These are phyloP conservation scores for Epinephelus cyanopodus DNA, from an alignment of 2,113 vertebrate species.

Conservation along the genomic window DNA sequence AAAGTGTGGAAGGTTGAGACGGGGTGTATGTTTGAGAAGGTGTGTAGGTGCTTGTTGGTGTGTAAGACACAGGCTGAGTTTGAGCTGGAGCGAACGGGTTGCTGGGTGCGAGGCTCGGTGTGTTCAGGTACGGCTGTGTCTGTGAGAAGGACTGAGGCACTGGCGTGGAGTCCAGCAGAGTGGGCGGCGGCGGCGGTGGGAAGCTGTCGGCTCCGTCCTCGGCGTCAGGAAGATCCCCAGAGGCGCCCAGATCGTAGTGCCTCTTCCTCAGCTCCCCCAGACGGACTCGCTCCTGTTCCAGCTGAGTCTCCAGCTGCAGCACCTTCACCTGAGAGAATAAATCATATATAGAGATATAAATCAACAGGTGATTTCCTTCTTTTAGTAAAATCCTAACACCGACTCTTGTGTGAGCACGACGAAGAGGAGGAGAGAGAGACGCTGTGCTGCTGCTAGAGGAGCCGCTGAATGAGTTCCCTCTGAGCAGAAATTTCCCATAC, in stretches of 20 bases:
- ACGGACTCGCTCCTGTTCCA: conserved; percentile 92
- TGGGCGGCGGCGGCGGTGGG: conserved; percentile 75
- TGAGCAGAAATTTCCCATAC: too few species aligned
- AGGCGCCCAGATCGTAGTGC: conserved; percentile 90
- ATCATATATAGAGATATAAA: too few species aligned
- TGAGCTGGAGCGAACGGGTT: conserved; percentile 41
- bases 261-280: conserved; percentile 94
- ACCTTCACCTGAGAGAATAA: conserved; percentile 89
- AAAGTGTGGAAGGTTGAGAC: neutral
- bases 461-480: too few species aligned
- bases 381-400: too few species aligned
- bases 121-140: conserved; percentile 54
- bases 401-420: too few species aligned
- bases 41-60: neutral
- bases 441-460: too few species aligned
- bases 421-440: too few species aligned
- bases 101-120: conserved; percentile 12
- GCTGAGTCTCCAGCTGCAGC: conserved; percentile 91
- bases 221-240: conserved; percentile 66
- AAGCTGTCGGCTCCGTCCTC: conserved; percentile 60
- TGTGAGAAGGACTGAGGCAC: conserved; percentile 26
- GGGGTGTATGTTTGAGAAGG: neutral
- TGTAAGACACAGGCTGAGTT: conserved; percentile 40
- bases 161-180: conserved; percentile 50
- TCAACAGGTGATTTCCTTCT: too few species aligned